Conservation (phyloP, 2,113 vertebrate genomes). For the Daboia siamensis region DNA sequence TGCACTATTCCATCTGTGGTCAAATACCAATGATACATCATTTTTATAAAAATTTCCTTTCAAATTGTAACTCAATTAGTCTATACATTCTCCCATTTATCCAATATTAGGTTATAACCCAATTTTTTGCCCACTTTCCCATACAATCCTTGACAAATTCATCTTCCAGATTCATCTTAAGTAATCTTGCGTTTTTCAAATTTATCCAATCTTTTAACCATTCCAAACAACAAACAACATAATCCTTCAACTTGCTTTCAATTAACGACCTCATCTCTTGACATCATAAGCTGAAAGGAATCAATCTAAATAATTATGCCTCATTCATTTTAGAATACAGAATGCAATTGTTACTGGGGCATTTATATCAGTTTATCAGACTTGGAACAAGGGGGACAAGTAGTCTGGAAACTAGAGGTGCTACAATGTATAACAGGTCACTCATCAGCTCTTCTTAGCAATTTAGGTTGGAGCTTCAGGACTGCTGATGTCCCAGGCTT, state of each 20-base stretch:
- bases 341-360: not conserved
- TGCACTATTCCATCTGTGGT: no score
- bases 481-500: not conserved
- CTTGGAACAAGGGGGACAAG: not conserved
- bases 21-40: no score
- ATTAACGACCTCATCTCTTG: not conserved
- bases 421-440: not conserved
- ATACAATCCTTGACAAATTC: no score
- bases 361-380: not conserved
- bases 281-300: not conserved
- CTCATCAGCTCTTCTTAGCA: not conserved
- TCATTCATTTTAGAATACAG: not conserved
- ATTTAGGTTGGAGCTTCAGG: not conserved
- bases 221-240: not conserved
- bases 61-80: no score
- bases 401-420: not conserved
- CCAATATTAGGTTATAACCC: no score
- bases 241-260: not conserved
- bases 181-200: no score
- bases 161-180: no score
- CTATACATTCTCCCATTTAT: no score
- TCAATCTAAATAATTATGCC: not conserved
- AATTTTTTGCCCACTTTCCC: no score
- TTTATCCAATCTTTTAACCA: not conserved
- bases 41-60: no score